Percentiles rank a stretch among this genome's conserved stretches.
Conservation (phyloP, 2,113 vertebrate genomes). For the Callionymus lyra region DNA sequence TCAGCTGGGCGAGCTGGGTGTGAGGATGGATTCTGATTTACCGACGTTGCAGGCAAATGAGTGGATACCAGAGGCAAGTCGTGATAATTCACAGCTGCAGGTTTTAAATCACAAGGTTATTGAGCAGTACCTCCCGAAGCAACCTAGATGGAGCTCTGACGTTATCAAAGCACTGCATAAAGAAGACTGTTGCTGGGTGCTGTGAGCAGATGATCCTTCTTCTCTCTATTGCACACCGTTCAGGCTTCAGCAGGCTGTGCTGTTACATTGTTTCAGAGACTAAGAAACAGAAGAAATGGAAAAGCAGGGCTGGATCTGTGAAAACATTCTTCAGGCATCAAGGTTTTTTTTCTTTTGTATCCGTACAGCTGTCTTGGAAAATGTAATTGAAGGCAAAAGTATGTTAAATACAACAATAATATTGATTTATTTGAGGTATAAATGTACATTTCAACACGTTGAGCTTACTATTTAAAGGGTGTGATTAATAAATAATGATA, state of each 20-base stretch:
- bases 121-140: conserved; percentile 64
- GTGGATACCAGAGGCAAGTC: conserved; percentile 15
- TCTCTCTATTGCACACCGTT: conserved; percentile 15
- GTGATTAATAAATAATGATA: no score
- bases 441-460: no score
- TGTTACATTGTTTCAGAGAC: no score
- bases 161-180: conserved; percentile 66
- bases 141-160: conserved; percentile 76
- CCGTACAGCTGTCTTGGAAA: no score
- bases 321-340: no score
- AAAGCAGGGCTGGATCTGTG: conserved; percentile 2
- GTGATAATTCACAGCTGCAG: conserved; percentile 38
- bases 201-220: conserved; percentile 45
- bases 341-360: no score
- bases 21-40: conserved; percentile 17
- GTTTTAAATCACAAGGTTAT: conserved; percentile 44
- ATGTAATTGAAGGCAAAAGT: no score
- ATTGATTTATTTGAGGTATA: no score
- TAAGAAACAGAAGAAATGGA: neutral
- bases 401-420: no score
- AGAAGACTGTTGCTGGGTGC: conserved; percentile 60
- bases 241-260: conserved; percentile 21
- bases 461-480: no score
- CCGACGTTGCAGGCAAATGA: conserved; percentile 25
- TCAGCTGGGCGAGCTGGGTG: conserved; percentile 2